Conservation (phyloP, 2,888 invertebrate species). For the Cephonodes hylas region DNA sequence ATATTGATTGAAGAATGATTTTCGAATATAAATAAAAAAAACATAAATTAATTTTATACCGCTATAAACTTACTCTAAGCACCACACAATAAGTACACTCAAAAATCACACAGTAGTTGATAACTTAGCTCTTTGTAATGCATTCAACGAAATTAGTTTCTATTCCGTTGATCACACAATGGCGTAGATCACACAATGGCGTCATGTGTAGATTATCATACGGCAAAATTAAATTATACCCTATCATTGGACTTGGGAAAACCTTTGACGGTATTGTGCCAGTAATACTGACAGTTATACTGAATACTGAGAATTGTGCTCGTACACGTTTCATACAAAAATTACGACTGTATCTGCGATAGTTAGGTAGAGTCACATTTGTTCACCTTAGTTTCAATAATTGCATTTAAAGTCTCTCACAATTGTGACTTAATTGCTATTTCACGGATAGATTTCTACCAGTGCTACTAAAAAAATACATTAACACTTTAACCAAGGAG, state of each 20-base stretch:
- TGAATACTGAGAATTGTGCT: too few relatives aligned
- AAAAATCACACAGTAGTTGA: not conserved
- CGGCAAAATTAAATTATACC: not conserved
- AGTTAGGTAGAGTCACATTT: too few relatives aligned
- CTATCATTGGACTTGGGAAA: not conserved
- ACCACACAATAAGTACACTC: not conserved
- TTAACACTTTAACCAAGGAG: too few relatives aligned
- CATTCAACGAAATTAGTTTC: constrained; percentile 5
- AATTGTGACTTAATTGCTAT: too few relatives aligned
- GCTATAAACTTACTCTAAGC: not conserved
- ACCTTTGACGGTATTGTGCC: not conserved
- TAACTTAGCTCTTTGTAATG: not conserved
- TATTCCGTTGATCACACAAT: not conserved
- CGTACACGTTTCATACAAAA: too few relatives aligned
- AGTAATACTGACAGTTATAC: not conserved
- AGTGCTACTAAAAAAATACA: too few relatives aligned
- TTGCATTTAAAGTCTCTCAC: too few relatives aligned
- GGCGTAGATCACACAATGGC: not conserved
- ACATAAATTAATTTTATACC: not conserved
- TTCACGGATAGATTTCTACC: too few relatives aligned
- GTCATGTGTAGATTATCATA: not conserved
- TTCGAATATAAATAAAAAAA: not conserved
- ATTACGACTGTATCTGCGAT: too few relatives aligned
- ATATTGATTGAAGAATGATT: too few relatives aligned
- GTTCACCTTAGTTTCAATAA: too few relatives aligned